Evolutionary conservation across 1,140 invertebrate species (phyloP), one percentile per base, ranked within the genome.

Genomic region (Nautilus pompilius): DNA sequence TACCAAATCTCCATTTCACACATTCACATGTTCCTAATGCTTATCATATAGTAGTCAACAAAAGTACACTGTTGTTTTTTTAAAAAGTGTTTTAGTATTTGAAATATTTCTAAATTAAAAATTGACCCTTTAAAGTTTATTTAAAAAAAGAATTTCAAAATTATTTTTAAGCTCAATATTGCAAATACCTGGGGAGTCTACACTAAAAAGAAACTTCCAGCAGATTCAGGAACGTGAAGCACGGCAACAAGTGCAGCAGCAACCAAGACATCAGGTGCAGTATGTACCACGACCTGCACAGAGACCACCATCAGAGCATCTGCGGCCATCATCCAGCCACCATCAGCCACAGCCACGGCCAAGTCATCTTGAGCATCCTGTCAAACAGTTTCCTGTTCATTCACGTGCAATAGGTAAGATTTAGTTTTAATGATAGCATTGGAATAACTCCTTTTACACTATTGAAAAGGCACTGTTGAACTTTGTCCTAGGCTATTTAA

Each of bases 171-270:
- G 79, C 70, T 82, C 80, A 28, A 81, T 82, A 46, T 71, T 82
- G 61, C 80, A 82, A 72, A 82, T 82, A 53, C 81, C 80, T 22
- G 80, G 81, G 5, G 81, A 83, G 51, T 81, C 79, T 5, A 83
- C 81, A 29, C 67, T 83, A 30, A 79, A 79, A 41, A 62, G 78
- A 32, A 83, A 82, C 84, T 99, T 99, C 87, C 94, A 97, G 80
- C 93, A 96, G 81, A 96, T 98, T 66, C 95, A 98, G 82, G 86
- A 87, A 66, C 69, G 73, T 36, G 84, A 78, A 58, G 67, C 56
- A 20, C 70, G 51, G 67, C 74, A 69, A 54, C 62, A 70, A n/a
- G 62, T 65, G 48, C 63, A 60, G 28, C 65, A 66, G 24, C 63
- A 59, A 24, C 61, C 54, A 22, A 67, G 65, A 30, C 70, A 71